Conservation (phyloP, 2,888 invertebrate species). For the Polylopha cassiicola region DNA sequence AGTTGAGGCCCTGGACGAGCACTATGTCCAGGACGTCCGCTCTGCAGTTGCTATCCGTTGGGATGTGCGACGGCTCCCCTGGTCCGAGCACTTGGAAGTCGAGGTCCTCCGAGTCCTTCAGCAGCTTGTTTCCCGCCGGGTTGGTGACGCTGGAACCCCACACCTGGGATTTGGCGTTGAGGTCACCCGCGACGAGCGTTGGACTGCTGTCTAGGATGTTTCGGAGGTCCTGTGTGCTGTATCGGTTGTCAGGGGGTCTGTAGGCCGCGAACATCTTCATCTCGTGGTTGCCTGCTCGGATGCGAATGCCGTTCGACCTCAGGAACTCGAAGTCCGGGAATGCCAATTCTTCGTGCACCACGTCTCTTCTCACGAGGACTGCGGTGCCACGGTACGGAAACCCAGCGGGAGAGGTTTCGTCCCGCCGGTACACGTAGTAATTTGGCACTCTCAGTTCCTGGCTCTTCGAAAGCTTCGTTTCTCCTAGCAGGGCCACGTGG, state of each 20-base stretch:
- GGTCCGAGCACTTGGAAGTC: neutral
- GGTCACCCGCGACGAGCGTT: neutral
- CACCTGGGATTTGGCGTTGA: neutral
- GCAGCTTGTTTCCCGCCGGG: neutral
- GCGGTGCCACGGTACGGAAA: neutral
- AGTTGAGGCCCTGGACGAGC: neutral
- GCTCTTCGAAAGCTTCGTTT: neutral
- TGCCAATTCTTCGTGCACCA: neutral
- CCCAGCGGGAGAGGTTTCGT: neutral
- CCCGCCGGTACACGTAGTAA: neutral
- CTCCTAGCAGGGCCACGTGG: neutral
- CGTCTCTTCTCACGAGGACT: neutral
- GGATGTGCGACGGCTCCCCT: neutral
- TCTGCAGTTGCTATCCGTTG: neutral
- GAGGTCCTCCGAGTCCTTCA: neutral
- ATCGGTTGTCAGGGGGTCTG: neutral
- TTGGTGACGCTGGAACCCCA: neutral
- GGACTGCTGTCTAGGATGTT: neutral
- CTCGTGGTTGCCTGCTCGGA: neutral
- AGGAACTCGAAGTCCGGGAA: neutral
- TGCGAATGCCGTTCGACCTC: neutral
- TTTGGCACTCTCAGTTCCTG: neutral
- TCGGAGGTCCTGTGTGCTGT: neutral
- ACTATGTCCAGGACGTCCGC: constrained; percentile 2
- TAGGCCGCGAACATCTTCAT: neutral